Base-by-base conservation (phyloP, 64 coral and sea anemone species). In the Pocillopora verrucosa region DNA sequence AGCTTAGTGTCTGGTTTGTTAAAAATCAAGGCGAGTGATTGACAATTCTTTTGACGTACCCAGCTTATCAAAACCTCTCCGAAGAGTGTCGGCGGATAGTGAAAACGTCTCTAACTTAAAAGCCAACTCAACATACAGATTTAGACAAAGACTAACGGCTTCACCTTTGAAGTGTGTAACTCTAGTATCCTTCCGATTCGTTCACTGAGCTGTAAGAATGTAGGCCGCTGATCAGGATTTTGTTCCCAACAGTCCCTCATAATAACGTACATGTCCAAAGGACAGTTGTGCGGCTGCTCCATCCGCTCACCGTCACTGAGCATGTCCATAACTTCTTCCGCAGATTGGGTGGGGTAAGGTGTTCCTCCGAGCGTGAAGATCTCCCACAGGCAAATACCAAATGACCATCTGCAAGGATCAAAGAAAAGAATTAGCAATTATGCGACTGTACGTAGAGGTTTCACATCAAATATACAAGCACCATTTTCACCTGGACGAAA, bases 361-460 rank as follows among this genome's bases (percentile, higher is more conserved):
- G 65, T 37, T 0, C 72, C 89, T 0, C 89, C 89, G 16, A 91
- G 69, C 5, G 89, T 91, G 36, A 91, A 91, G 24, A 91, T 91
- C 80, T 91, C 89, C 89, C 89, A 91, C 59, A 91, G 56, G 13
- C 72, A 73, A 38, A 91, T 51, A 65, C 89, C 89, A 91, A 91
- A 91, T 5, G 89, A 91, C 89, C 89, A 91, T 14, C 89, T 91
- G 59, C 1, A 56, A 77, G 15, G n/a, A 16, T 56, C 20, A 25
- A 60, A 17, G 24, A 16, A 16, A 76, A 17, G 45, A 51, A 51
- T 51, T 51, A 51, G 41, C 41, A 7, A 3, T 51, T 51, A 7
- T 1, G 41, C 1, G 41, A 51, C 7, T 51, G 41, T 51, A 51
- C 41, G 41, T 4, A 51, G 41, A 51, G 41, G 41, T 51, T 3